A percentile compares a stretch with the other conserved stretches of the same genome.
phyloP scores from a whole-genome alignment of 2,113 vertebrate species.

The Eulemur rufifrons region DNA sequence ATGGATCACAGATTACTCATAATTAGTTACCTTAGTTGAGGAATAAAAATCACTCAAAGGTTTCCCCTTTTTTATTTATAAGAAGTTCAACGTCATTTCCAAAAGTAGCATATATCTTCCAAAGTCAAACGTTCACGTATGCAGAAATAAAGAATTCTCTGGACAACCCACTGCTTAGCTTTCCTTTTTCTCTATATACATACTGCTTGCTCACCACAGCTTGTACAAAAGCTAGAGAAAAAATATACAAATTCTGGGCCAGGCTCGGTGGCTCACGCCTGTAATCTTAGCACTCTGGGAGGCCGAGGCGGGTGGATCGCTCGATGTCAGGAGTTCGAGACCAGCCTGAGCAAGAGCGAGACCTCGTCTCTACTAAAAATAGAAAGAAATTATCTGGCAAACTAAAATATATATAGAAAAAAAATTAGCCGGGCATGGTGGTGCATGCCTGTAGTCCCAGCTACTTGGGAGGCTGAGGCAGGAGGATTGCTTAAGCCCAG shows the following conservation, averaged over 20 bases:
- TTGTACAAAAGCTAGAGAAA: slow-evolving; percentile 43
- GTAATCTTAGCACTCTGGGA: no score
- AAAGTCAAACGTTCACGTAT: slow-evolving; percentile 28
- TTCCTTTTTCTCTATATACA: neutral
- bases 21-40: slow-evolving; percentile 5
- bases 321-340: no score
- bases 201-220: slow-evolving; percentile 2
- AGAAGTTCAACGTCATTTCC: slow-evolving; percentile 54
- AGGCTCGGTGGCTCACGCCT: no score
- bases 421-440: no score
- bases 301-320: no score
- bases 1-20: slow-evolving; percentile 37
- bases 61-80: neutral
- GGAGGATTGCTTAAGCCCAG: no score
- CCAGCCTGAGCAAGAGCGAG: no score
- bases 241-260: slow-evolving; percentile 38
- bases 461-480: no score
- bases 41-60: slow-evolving; percentile 32
- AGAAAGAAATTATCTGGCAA: no score
- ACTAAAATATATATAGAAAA: no score
- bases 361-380: no score
- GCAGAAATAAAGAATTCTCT: slow-evolving; percentile 22
- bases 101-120: slow-evolving; percentile 11
- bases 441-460: no score
- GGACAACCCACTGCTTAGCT: neutral